A percentile compares a stretch with the other conserved stretches of the same genome.
These are phyloP conservation scores for Sarcophaga variegata DNA, from an alignment of 2,888 invertebrate genomes.

Conservation along the genomic window DNA sequence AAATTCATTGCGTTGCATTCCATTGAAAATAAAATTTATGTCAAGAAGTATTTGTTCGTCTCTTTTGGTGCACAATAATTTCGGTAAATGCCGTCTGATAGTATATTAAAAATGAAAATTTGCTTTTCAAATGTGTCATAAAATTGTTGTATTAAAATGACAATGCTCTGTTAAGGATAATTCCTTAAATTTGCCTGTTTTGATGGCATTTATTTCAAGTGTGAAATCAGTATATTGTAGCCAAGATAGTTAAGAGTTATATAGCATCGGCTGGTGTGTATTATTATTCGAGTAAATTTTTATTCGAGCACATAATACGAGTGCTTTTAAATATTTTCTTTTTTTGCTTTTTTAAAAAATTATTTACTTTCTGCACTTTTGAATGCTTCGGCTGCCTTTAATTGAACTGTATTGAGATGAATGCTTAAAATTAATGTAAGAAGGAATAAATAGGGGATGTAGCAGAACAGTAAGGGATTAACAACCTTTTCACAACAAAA, in stretches of 20 bases:
- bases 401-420: slow-evolving; percentile 25
- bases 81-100: too few species aligned
- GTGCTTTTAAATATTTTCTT: slow-evolving; percentile 65
- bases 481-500: slow-evolving; percentile 35
- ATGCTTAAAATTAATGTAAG: background rate
- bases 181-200: slow-evolving; percentile 1
- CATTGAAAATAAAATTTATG: too few species aligned
- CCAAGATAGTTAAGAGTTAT: too few species aligned
- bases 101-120: too few species aligned
- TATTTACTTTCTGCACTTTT: background rate
- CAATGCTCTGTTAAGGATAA: slow-evolving; percentile 9
- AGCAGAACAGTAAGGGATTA: slow-evolving; percentile 5
- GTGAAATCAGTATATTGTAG: background rate
- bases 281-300: slow-evolving; percentile 75
- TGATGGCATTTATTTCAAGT: background rate
- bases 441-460: background rate
- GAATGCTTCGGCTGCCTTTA: background rate
- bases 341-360: background rate
- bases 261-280: background rate
- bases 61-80: too few species aligned
- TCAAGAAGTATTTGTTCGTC: too few species aligned
- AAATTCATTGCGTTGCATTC: too few species aligned
- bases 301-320: slow-evolving; percentile 79
- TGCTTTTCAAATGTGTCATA: too few species aligned
- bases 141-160: background rate